Base-by-base conservation (phyloP, 2,113 vertebrate genomes). In the Percina caprodes region DNA sequence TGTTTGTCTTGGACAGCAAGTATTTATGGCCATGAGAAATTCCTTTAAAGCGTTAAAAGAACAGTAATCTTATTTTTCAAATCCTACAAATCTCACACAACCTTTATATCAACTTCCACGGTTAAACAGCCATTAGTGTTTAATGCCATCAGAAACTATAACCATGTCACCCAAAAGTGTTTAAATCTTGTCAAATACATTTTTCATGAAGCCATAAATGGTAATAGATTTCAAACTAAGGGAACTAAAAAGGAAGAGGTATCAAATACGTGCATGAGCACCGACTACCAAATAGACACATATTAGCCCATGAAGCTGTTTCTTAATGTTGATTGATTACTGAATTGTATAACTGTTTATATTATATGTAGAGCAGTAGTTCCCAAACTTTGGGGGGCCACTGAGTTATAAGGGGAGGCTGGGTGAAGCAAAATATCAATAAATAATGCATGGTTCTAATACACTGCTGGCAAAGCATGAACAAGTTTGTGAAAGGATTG, bases 1-100 rank as follows among this genome's bases (percentile, higher is more conserved):
- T 26, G 30, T 69, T 85, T 60, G 5, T n/a, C 71, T 77, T 77
- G 82, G 80, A 82, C 66, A 33, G 48, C 1, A 6, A 55, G 18
- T 30, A 35, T 24, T 70, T 66, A 23, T 16, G 51, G 61, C 2
- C 5, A 33, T 49, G 2, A 69, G 65, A 67, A 59, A 66, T 45
- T 49, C 23, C 30, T 73, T 66, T 77, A 54, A 30, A 39, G n/a
- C 59, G 13, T 24, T 26, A 1, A 54, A 49, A 42, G 4, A 63
- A 51, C 19, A 61, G 10, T 26, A 76, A 60, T 75, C 9, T 54
- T n/a, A 69, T 73, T 24, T 51, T 11, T 49, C 6, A 6, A 23
- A 26, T 19, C 3, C 12, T 2, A 35, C 1, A 0, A 45, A 18
- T 39, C 55, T 56, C 63, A 63, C 56, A 23, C 35, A 46, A 21